Evolutionary conservation across 2,113 vertebrate genomes (phyloP), one percentile per base, ranked within the genome.

Genomic region (Plecotus auritus): DNA sequence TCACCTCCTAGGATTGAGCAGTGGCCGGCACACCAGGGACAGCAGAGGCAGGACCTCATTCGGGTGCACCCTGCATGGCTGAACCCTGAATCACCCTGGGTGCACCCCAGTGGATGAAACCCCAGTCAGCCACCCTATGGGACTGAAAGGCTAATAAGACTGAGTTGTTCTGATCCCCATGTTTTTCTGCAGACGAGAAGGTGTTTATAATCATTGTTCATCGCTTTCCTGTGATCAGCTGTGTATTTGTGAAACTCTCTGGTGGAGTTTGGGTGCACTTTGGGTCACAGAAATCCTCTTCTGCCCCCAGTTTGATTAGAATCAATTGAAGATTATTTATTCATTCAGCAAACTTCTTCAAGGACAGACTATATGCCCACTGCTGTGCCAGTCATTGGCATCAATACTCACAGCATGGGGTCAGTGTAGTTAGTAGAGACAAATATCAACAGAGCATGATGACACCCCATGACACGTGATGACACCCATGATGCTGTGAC

Each of bases 21-120:
- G 35, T 4, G 28, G 11, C 82, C 6, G 66, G 42, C 5, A 35
- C 9, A 23, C 66, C 47, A 11, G 37, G 73, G 59, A 42, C 49
- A 64, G 2, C 42, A 11, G 10, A 7, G 28, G 26, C 22, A 64
- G 5, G 20, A 7, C 47, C n/a, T 7, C 0, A 1, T 0, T 28
- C n/a, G 11, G 11, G 61, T 64, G 28, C 12, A 30, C 61, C 23
- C 61, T 30, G 28, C 61, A 30, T 30, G 61, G 61, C 61, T 64
- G 61, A 64, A 64, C 26, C 26, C 61, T 64, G 9, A 30, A 14
- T 64, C 61, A 30, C 23, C 56, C 56, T 5, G 6, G 11, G 54
- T 20, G 1, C 1, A 5, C 20, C 35, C 28, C 59, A 13, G 12
- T 6, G 13, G 11, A 2, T 5, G 9, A 70, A 54, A 40, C 67